Evolutionary conservation across 2,888 invertebrate genomes (phyloP).

Genomic region (Eutolmus rufibarbis): DNA sequence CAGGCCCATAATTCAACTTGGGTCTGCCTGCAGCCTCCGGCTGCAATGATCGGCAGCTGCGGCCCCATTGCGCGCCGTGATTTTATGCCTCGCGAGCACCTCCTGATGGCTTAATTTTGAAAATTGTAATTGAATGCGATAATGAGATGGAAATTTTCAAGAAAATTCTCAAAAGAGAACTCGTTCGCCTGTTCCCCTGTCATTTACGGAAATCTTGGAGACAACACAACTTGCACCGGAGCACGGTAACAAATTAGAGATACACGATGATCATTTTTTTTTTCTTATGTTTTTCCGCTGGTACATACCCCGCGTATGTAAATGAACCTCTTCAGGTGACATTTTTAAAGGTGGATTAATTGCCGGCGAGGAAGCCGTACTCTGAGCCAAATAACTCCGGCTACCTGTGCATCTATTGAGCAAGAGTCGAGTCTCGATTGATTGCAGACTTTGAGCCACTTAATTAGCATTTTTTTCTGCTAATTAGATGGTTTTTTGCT

Average conservation of each 20-base stretch:
- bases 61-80: background rate
- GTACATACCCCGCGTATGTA: background rate
- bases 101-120: background rate
- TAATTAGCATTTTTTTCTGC: background rate
- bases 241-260: background rate
- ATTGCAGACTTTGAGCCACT: background rate
- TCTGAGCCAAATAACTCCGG: background rate
- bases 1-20: background rate
- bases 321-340: background rate
- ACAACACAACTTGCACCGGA: background rate
- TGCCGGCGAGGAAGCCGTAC: background rate
- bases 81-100: background rate
- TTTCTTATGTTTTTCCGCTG: background rate
- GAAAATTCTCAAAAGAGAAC: background rate
- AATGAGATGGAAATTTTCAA: conserved; percentile 6
- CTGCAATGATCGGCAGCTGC: background rate
- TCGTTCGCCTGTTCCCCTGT: background rate
- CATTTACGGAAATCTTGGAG: background rate
- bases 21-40: background rate
- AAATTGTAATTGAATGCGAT: background rate
- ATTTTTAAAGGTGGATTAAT: background rate
- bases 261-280: background rate
- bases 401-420: background rate
- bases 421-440: background rate
- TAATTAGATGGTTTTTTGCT: background rate